Base-by-base conservation (phyloP, 2,113 vertebrate genomes). In the Forbesichthys agassizii region DNA sequence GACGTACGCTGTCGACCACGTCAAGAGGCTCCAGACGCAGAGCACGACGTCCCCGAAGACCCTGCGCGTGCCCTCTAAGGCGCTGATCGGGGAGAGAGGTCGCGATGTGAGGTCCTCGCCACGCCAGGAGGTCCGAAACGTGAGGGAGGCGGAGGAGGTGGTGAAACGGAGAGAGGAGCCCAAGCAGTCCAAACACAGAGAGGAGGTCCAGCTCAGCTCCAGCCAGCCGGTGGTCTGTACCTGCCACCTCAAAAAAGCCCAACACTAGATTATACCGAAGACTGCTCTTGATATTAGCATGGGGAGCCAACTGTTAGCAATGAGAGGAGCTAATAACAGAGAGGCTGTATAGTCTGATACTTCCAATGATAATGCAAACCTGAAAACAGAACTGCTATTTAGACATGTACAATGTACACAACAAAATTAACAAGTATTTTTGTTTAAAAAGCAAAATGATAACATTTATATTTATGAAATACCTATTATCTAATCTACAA, bases 11-110 rank as follows among this genome's bases (percentile, higher is more conserved):
- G 87, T 90, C 0, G 93, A 94, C 9, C 85, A 94, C 4, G 82
- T 92, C 59, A 92, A 88, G 79, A 93, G 94, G 86, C 86, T 97
- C 42, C 94, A 96, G 79, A 92, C 86, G 0, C 95, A 95, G 81
- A 93, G 94, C 81, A 84, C 92, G 1, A 85, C 93, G 0, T 94
- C 92, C 0, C 93, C 94, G 18, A 97, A 95, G 86, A 94, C 89
- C 85, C 93, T 96, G 80, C 94, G 92, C 71, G 78, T 87, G 0
- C 96, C 95, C 0, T 70, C 75, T 57, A 95, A 94, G 61, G 91
- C 73, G 0, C 68, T 87, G 4, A 78, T 84, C 12, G 89, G 92
- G 3, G 88, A 92, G 0, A 92, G 78, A 0, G 91, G 91, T 3
- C 82, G 88, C 42, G 92, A 92, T 0, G 82, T 90, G 57, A 79